A percentile compares a stretch with the other conserved stretches of the same genome.
Conservation (phyloP, 2,797 vertebrate genomes). For the Eulemur coronatus region DNA sequence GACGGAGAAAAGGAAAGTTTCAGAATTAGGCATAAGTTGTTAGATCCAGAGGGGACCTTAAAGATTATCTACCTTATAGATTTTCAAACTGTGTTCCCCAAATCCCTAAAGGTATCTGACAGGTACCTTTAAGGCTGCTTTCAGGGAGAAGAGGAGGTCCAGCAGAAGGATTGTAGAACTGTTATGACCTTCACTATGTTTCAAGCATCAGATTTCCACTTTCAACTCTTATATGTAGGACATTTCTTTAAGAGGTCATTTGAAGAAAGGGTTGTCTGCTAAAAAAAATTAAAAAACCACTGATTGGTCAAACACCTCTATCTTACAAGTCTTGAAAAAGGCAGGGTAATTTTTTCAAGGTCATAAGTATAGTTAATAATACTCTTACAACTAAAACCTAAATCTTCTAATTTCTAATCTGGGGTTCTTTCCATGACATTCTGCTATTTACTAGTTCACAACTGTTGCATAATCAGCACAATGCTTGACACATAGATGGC, state of each 20-base stretch:
- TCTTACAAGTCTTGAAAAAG: constrained; percentile 11
- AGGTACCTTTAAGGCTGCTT: background rate
- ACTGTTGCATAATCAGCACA: background rate
- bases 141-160: background rate
- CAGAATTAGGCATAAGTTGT: background rate
- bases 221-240: background rate
- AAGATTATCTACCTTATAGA: background rate
- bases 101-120: background rate
- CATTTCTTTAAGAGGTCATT: background rate
- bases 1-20: background rate
- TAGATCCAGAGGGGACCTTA: background rate
- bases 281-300: background rate
- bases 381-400: background rate
- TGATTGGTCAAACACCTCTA: background rate
- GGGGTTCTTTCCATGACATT: background rate
- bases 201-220: constrained; percentile 24
- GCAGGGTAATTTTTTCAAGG: constrained; percentile 1
- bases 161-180: background rate
- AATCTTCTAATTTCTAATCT: constrained; percentile 38
- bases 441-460: background rate
- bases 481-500: background rate
- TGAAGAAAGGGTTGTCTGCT: background rate
- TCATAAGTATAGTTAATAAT: background rate
- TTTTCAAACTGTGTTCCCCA: background rate
- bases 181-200: background rate